Evolutionary conservation across 2,888 invertebrate genomes (phyloP).

Genomic region (Pantelozetes paolii): DNA sequence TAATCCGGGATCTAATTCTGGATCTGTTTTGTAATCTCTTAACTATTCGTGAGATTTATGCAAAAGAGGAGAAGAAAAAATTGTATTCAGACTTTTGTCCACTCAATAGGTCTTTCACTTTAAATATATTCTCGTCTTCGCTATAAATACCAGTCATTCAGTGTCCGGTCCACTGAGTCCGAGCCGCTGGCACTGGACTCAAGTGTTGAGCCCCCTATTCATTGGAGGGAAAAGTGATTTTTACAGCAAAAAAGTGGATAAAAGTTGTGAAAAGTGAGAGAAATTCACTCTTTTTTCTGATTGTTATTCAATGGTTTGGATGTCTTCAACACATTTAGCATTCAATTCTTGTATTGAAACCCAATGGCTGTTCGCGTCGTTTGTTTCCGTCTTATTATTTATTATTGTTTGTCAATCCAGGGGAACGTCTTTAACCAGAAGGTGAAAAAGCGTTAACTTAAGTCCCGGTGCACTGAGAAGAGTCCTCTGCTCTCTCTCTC

Average conservation of each 20-base stretch:
- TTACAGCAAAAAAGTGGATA: too few relatives aligned
- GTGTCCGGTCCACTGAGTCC: background rate
- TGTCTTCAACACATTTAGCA: conserved; percentile 8
- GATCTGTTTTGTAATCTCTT: too few relatives aligned
- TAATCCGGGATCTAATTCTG: too few relatives aligned
- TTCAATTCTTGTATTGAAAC: too few relatives aligned
- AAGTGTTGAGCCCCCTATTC: background rate
- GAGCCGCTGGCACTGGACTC: background rate
- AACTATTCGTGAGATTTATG: too few relatives aligned
- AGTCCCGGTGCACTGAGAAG: too few relatives aligned
- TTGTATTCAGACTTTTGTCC: too few relatives aligned
- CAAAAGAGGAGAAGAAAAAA: too few relatives aligned
- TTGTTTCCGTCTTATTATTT: conserved; percentile 1
- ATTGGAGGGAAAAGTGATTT: background rate
- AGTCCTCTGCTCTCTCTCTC: too few relatives aligned
- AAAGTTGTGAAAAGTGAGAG: too few relatives aligned
- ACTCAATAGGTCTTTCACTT: background rate
- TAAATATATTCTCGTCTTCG: background rate
- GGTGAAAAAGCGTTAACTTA: background rate
- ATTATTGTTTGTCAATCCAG: too few relatives aligned
- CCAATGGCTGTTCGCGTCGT: background rate
- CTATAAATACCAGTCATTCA: background rate
- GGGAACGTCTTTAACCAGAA: background rate
- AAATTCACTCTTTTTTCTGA: too few relatives aligned
- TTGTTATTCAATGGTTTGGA: conserved; percentile 8